Evolutionary conservation across 2,113 vertebrate genomes (phyloP).

Genomic region (Salminus brasiliensis): DNA sequence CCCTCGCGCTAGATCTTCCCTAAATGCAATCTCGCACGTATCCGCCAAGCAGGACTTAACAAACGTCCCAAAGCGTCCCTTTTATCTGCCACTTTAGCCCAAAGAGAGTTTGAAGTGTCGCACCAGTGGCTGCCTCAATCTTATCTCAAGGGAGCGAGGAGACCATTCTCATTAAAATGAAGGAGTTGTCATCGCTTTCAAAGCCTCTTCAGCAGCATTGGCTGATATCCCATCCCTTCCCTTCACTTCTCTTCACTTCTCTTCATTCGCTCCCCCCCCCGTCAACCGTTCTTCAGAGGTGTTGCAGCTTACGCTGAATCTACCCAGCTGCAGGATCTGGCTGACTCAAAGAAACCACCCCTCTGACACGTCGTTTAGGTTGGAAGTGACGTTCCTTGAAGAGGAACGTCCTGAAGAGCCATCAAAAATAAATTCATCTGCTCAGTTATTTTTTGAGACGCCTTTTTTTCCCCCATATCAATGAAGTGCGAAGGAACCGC

Average conservation of each 20-base stretch:
- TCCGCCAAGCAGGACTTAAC: conserved; percentile 53
- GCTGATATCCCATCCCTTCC: conserved; percentile 41
- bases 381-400: conserved; percentile 22
- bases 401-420: no score
- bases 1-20: conserved; percentile 63
- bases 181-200: conserved; percentile 43
- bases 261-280: conserved; percentile 5
- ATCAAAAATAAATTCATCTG: conserved; percentile 34
- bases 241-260: conserved; percentile 36
- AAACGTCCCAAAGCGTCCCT: conserved; percentile 37
- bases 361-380: conserved; percentile 26
- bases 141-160: conserved; percentile 46
- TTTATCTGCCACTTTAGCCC: conserved; percentile 43
- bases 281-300: conserved; percentile 16
- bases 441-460: not conserved
- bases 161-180: conserved; percentile 56
- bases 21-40: conserved; percentile 63
- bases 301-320: not conserved
- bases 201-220: conserved; percentile 44
- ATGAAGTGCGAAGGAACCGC: conserved; percentile 8
- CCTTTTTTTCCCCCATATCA: conserved; percentile 11
- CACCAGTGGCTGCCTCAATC: conserved; percentile 50
- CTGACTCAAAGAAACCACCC: conserved; percentile 23
- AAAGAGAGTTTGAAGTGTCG: conserved; percentile 45
- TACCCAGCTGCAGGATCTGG: conserved; percentile 40